Percentiles rank a stretch among this genome's conserved stretches.
phyloP scores from a whole-genome alignment of 2,797 vertebrate genomes.

The Chrysocyon brachyurus region DNA sequence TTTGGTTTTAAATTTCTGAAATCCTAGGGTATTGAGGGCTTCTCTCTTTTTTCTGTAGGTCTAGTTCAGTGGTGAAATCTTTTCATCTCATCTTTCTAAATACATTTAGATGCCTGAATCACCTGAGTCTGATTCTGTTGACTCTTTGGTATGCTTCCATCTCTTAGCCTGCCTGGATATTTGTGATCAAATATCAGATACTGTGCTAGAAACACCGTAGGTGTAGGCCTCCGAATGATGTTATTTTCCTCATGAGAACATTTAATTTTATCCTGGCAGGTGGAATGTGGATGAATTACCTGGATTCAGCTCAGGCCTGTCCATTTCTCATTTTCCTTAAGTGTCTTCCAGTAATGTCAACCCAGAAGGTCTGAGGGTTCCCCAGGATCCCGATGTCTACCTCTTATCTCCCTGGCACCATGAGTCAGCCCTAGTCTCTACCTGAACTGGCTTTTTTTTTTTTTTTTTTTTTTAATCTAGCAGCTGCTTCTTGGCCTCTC shows the following conservation, averaged over 20 bases:
- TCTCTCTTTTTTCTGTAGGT: not conserved
- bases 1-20: not conserved
- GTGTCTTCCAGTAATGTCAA: not conserved
- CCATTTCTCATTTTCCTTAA: not conserved
- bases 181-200: not conserved
- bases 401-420: not conserved
- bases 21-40: not conserved
- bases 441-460: not conserved
- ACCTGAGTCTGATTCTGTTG: not conserved
- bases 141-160: not conserved
- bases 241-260: not conserved
- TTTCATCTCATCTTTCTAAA: not conserved
- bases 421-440: not conserved
- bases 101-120: not conserved
- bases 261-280: not conserved
- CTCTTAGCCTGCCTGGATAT: not conserved
- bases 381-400: not conserved
- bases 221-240: not conserved
- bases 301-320: not conserved
- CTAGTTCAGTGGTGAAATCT: not conserved
- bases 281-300: not conserved
- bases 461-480: not conserved
- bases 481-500: not conserved
- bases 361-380: not conserved
- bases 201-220: not conserved